Evolutionary conservation across 2,888 invertebrate genomes (phyloP).

Genomic region (Agapostemon virescens): DNA sequence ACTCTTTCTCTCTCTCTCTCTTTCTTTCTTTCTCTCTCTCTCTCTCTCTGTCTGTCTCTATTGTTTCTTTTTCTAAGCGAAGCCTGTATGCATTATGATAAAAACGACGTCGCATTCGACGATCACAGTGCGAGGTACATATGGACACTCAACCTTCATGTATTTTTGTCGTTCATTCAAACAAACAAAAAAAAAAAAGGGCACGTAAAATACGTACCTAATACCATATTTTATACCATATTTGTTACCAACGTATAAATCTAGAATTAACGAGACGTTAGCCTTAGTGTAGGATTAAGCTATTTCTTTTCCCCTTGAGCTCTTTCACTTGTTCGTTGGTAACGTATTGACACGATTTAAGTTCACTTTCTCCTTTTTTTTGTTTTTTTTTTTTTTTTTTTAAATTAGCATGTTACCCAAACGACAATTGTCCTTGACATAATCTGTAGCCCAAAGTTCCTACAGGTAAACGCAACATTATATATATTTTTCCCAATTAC

Average conservation of each 20-base stretch:
- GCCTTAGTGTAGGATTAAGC: constrained; percentile 72
- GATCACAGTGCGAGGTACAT: constrained; percentile 29
- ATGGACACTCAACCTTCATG: constrained; percentile 41
- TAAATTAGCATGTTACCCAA: constrained; percentile 66
- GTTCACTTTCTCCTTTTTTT: constrained; percentile 49
- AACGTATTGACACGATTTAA: constrained; percentile 58
- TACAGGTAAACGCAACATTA: constrained; percentile 77
- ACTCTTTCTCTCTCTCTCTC: neutral
- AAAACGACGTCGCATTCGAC: constrained; percentile 37
- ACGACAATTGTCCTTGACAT: constrained; percentile 70
- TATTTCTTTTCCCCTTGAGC: constrained; percentile 48
- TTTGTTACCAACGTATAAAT: constrained; percentile 79
- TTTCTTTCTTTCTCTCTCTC: constrained; percentile 10
- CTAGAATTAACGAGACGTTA: constrained; percentile 70
- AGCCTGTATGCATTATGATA: constrained; percentile 33
- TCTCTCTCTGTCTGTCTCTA: constrained; percentile 1
- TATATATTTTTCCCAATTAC: constrained; percentile 79
- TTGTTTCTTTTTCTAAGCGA: constrained; percentile 38
- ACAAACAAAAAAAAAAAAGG: too few relatives aligned
- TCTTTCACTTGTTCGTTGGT: constrained; percentile 63
- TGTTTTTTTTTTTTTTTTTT: constrained; percentile 57
- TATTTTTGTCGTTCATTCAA: constrained; percentile 50
- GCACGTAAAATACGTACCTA: constrained; percentile 60
- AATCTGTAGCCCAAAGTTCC: constrained; percentile 79
- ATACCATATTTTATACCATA: constrained; percentile 77